These are phyloP conservation scores for Cheilosia grossa DNA, from an alignment of 2,888 invertebrate genomes.

Conservation along the genomic window DNA sequence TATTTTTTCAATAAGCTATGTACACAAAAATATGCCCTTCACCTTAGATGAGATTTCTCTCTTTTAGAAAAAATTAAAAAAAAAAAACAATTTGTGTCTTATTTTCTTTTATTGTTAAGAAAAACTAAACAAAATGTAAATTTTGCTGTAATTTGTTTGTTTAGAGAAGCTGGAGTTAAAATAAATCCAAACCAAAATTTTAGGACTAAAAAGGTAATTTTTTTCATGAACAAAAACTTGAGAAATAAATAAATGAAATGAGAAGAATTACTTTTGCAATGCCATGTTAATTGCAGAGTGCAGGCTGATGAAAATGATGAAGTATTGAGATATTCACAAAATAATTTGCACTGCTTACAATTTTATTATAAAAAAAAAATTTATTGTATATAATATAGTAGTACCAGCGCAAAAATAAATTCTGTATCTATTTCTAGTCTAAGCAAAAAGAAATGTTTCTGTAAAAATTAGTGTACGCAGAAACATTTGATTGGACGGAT, in stretches of 20 bases:
- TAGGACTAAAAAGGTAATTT: slow-evolving; percentile 7
- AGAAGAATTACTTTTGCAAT: slow-evolving; percentile 34
- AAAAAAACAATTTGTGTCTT: slow-evolving; percentile 55
- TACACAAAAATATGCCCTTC: slow-evolving; percentile 70
- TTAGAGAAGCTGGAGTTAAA: slow-evolving; percentile 47
- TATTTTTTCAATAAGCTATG: slow-evolving; percentile 56
- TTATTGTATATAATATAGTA: slow-evolving; percentile 30
- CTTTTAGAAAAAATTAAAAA: slow-evolving; percentile 54
- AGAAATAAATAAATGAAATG: slow-evolving; percentile 38
- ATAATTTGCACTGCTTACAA: slow-evolving; percentile 82
- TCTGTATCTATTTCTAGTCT: slow-evolving; percentile 13
- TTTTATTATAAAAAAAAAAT: slow-evolving; percentile 50
- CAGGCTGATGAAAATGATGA: slow-evolving; percentile 41
- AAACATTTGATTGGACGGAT: slow-evolving; percentile 17
- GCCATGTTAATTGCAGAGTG: slow-evolving; percentile 55
- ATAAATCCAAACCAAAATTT: slow-evolving; percentile 45
- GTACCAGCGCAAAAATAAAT: slow-evolving; percentile 65
- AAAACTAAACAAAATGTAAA: slow-evolving; percentile 69
- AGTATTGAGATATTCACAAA: slow-evolving; percentile 76
- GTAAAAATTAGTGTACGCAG: slow-evolving; percentile 32
- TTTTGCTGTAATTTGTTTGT: slow-evolving; percentile 52
- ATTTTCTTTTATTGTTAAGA: slow-evolving; percentile 56
- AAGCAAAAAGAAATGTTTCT: slow-evolving; percentile 37
- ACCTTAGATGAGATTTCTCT: slow-evolving; percentile 52
- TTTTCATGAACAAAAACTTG: slow-evolving; percentile 34